Base-by-base conservation (phyloP, 2,888 invertebrate genomes). In the Uropetala carovei region DNA sequence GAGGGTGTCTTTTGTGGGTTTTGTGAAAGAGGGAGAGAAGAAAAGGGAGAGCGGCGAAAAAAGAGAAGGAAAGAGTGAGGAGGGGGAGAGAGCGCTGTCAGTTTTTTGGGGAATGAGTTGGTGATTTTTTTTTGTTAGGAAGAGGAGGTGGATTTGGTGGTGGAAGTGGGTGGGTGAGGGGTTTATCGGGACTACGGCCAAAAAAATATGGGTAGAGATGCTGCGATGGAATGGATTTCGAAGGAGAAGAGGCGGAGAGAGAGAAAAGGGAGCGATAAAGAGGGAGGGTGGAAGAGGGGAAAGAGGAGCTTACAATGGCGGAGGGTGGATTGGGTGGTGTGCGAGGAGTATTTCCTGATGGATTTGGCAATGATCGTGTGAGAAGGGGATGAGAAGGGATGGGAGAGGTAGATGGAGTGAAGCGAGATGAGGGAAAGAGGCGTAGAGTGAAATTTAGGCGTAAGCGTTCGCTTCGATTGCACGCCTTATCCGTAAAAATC, bases 151-250 rank as follows among this genome's bases (percentile, higher is more conserved):
- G 43, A 43, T 43, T 43, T 43, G 43, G 43, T 43, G 43, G 43
- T 43, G 43, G 43, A 43, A 43, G 43, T 43, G 43, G 43, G 43
- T 43, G 43, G 43, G 43, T 22, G 68, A 22, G n/a, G 68, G 68
- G 68, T 22, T 68, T 68, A 68, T 68, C 68, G 68, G 68, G 68
- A 68, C n/a, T 22, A 22, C n/a, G 16, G 68, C 68, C 68, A 68
- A 13, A 68, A 64, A 68, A 16, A 68, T 68, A n/a, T 18, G 64
- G 16, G 7, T n/a, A 16, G n/a, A 0, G 64, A n/a, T 64, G 43
- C 43, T 43, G 43, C 43, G 43, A 43, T 5, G 43, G 43, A 43
- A 43, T 43, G 43, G 43, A 43, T 43, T 43, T 43, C 43, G 43
- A 43, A 43, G 43, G 43, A 43, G 43, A 43, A 43, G 43, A 43